phyloP scores from a whole-genome alignment of 2,113 vertebrate genomes.

The Rhea americana region DNA sequence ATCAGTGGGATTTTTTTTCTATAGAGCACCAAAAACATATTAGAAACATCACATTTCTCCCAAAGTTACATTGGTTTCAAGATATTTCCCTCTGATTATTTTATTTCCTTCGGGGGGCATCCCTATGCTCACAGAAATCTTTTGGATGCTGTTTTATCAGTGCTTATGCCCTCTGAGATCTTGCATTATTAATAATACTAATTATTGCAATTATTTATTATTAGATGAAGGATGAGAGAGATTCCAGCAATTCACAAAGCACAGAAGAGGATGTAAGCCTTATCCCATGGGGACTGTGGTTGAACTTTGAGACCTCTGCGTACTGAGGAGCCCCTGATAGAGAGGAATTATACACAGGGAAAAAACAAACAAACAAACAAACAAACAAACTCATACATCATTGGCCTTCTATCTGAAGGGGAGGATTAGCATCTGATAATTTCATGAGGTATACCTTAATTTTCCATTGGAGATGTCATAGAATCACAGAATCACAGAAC shows the following conservation, averaged over 20 bases:
- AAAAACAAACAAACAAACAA: neutral
- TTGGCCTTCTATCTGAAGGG: neutral
- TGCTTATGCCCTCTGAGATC: slow-evolving; percentile 13
- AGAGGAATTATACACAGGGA: neutral
- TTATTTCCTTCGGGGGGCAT: slow-evolving; percentile 21
- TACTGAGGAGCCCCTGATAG: neutral
- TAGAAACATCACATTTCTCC: slow-evolving; percentile 18
- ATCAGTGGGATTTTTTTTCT: neutral
- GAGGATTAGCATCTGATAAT: neutral
- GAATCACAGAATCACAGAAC: neutral
- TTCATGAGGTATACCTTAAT: neutral
- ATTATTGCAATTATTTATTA: slow-evolving; percentile 66
- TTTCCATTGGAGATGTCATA: neutral
- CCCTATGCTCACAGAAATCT: neutral
- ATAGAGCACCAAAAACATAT: neutral
- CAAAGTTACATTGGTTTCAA: neutral
- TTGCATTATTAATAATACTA: slow-evolving; percentile 62
- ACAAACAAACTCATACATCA: rapidly evolving
- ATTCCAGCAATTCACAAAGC: slow-evolving; percentile 18
- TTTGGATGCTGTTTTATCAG: slow-evolving; percentile 30
- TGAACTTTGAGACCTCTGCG: neutral
- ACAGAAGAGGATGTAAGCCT: neutral
- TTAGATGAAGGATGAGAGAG: slow-evolving; percentile 23
- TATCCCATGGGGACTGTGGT: neutral
- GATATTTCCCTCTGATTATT: slow-evolving; percentile 45